These are phyloP conservation scores for Athrips mouffetella DNA, from an alignment of 2,888 invertebrate genomes.

Conservation along the genomic window DNA sequence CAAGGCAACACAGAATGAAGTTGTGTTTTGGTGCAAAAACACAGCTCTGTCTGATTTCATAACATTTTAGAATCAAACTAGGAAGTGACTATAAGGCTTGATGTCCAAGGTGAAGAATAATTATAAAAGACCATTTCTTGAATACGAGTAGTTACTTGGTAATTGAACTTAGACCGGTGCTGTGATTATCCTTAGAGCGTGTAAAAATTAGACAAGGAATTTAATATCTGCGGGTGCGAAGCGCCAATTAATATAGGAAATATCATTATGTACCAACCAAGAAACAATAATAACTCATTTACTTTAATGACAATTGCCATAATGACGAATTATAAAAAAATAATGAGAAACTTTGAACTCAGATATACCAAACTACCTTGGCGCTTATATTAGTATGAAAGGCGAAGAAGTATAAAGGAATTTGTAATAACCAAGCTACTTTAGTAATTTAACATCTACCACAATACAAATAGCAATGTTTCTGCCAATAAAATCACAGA, in stretches of 20 bases:
- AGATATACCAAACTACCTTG: too few relatives aligned
- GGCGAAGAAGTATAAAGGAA: too few relatives aligned
- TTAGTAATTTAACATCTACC: too few relatives aligned
- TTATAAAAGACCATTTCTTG: constrained; percentile 12
- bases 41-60: neutral
- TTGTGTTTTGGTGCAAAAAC: neutral
- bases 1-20: neutral
- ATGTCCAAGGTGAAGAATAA: constrained; percentile 14
- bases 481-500: neutral
- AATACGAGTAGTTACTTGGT: neutral
- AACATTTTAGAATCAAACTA: neutral
- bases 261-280: too few relatives aligned
- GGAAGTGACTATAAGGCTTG: constrained; percentile 12
- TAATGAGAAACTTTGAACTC: too few relatives aligned
- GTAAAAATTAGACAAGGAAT: neutral
- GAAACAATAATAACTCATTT: too few relatives aligned
- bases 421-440: too few relatives aligned
- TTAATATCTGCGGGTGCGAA: neutral
- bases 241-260: neutral
- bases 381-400: too few relatives aligned
- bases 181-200: neutral
- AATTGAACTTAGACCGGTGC: constrained; percentile 8
- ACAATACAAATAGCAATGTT: neutral
- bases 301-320: too few relatives aligned
- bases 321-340: too few relatives aligned